Conservation (phyloP, 2,888 invertebrate species). For the Deilephila porcellus region DNA sequence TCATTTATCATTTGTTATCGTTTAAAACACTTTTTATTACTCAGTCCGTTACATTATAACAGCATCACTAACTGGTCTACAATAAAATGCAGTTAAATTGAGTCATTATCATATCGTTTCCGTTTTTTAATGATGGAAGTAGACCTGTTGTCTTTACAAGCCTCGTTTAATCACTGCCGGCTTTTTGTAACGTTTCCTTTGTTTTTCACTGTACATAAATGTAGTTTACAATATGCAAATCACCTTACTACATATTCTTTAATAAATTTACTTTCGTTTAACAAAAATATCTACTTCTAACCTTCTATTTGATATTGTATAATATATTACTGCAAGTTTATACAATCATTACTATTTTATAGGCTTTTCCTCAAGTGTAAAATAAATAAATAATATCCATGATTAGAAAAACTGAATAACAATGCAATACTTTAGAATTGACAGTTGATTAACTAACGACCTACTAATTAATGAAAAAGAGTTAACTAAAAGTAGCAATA, state of each 20-base stretch:
- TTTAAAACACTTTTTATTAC: background rate
- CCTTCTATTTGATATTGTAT: no score
- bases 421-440: background rate
- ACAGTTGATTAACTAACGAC: background rate
- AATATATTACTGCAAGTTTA: no score
- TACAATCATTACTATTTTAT: background rate
- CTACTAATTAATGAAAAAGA: background rate
- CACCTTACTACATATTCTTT: background rate
- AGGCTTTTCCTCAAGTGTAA: background rate
- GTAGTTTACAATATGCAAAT: constrained; percentile 14
- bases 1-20: background rate
- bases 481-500: background rate
- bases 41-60: background rate
- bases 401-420: background rate
- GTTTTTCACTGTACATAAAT: background rate
- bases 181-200: constrained; percentile 5
- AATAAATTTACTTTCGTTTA: background rate
- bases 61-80: background rate
- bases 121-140: background rate
- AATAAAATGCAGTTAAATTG: background rate
- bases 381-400: background rate
- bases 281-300: no score
- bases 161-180: background rate
- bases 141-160: background rate
- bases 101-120: background rate